phyloP scores from a whole-genome alignment of 2,797 vertebrate species.

The Podarcis lilfordi region DNA sequence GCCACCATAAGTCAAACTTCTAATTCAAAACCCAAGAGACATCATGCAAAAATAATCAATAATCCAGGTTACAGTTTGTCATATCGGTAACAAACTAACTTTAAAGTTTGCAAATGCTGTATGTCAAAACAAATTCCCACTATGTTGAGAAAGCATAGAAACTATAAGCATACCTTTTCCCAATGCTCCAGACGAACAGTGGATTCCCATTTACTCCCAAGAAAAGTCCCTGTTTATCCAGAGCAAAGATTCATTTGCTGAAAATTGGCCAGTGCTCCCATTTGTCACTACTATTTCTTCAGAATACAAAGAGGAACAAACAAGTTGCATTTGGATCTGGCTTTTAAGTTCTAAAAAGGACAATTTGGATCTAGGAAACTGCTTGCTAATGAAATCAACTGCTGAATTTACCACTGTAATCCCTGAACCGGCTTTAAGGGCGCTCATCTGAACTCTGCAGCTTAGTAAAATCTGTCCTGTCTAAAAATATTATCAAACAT shows the following conservation, averaged over 20 bases:
- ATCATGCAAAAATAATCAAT: neutral
- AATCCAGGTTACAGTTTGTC: neutral
- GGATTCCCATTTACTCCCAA: neutral
- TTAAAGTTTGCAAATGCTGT: neutral
- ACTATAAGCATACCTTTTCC: neutral
- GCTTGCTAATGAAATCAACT: conserved; percentile 56
- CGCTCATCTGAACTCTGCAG: conserved; percentile 62
- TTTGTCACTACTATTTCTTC: neutral
- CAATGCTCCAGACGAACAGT: neutral
- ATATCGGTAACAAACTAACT: neutral
- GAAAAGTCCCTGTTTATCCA: neutral
- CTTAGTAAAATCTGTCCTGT: conserved; percentile 71
- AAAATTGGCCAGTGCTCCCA: neutral
- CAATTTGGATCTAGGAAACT: conserved; percentile 25
- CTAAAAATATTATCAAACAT: conserved; percentile 72
- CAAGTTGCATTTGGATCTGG: conserved; percentile 23
- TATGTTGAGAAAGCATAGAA: neutral
- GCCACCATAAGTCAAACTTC: neutral
- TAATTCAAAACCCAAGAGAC: neutral
- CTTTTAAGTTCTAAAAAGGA: conserved; percentile 35
- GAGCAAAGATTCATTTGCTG: neutral
- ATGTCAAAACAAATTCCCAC: neutral
- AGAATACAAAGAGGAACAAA: conserved; percentile 8
- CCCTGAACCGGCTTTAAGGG: conserved; percentile 57
- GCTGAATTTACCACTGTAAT: conserved; percentile 68